Evolutionary conservation across 1,140 invertebrate genomes (phyloP).

Genomic region (Tachypleus tridentatus): DNA sequence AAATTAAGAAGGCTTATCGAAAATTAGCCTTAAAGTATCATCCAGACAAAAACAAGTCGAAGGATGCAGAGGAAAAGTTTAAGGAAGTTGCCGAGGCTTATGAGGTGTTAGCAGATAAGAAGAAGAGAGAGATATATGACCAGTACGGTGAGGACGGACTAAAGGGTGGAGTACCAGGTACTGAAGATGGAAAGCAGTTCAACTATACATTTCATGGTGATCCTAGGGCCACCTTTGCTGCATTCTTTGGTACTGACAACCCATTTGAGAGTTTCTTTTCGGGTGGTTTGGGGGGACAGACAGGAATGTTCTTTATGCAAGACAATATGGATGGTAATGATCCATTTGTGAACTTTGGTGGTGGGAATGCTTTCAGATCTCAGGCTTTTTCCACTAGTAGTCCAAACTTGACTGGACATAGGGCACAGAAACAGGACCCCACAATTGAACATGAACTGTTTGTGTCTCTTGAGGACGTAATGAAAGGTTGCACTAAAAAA

Average conservation of each 20-base stretch:
- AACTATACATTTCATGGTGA: slow-evolving; percentile 53
- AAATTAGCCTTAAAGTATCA: slow-evolving; percentile 97
- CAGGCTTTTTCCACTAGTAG: slow-evolving; percentile 72
- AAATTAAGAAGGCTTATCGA: slow-evolving; percentile 95
- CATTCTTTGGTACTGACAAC: slow-evolving; percentile 78
- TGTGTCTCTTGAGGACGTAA: slow-evolving; percentile 82
- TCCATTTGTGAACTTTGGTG: slow-evolving; percentile 16
- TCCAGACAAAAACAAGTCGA: slow-evolving; percentile 94
- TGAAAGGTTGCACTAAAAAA: slow-evolving; percentile 91
- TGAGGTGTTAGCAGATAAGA: slow-evolving; percentile 91
- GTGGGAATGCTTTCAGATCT: slow-evolving; percentile 41
- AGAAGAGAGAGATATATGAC: slow-evolving; percentile 92
- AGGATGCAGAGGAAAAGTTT: slow-evolving; percentile 92
- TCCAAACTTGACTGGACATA: slow-evolving; percentile 33
- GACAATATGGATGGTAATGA: slow-evolving; percentile 20
- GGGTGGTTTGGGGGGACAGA: slow-evolving; percentile 35
- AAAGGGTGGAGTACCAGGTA: slow-evolving; percentile 45
- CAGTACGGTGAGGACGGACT: slow-evolving; percentile 92
- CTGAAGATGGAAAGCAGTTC: slow-evolving; percentile 5
- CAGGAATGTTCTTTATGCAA: slow-evolving; percentile 22
- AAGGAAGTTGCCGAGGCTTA: slow-evolving; percentile 98
- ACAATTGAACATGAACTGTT: slow-evolving; percentile 93
- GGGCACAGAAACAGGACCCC: slow-evolving; percentile 56
- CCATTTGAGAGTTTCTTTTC: slow-evolving; percentile 63
- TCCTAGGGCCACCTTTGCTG: slow-evolving; percentile 85